Evolutionary conservation across 2,888 invertebrate species (phyloP), one percentile per base, ranked within the genome.

Genomic region (Tetragnatha montana): DNA sequence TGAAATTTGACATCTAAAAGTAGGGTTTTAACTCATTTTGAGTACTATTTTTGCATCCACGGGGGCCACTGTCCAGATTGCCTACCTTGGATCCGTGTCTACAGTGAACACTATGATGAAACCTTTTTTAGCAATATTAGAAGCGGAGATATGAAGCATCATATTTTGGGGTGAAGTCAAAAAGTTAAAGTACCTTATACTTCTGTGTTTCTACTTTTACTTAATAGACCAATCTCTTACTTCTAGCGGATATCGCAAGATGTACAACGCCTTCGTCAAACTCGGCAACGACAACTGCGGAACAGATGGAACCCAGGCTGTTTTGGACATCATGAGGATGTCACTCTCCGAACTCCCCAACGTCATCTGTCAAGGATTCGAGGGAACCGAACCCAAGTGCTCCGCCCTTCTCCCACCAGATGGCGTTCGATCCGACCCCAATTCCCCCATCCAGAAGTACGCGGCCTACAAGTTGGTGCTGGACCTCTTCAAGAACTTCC

Each of bases 221-320:
- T 70, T 12, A 12, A 47, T 47, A 49, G 8, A 81, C 22, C 6
- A 47, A 35, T 22, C 47, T 47, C 69, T 21, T 19, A 17, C 60
- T 83, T 50, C 4, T 71, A 90, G 90, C 69, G 90, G 87, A 2
- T 90, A 90, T 35, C 19, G 76, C 50, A 86, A 86, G 60, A 51
- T 83, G 3, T 50, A 74, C n/a, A 84, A 71, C 17, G 19, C 17
- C 8, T 82, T 85, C 51, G 10, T 75, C 17, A 79, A 90, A 10
- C 19, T 84, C 47, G 83, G 75, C 7, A 51, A 21, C 21, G 88
- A 88, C 6, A 81, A 73, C 6, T 91, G 91, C 17, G 91, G 91
- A 8, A 49, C 81, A 22, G 91, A 88, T 22, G 85, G 88, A 1
- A 76, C 76, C 6, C 50, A 76, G 12, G 50, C 19, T 17, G n/a